phyloP scores from a whole-genome alignment of 2,888 invertebrate species.

The Lobophora halterata region DNA sequence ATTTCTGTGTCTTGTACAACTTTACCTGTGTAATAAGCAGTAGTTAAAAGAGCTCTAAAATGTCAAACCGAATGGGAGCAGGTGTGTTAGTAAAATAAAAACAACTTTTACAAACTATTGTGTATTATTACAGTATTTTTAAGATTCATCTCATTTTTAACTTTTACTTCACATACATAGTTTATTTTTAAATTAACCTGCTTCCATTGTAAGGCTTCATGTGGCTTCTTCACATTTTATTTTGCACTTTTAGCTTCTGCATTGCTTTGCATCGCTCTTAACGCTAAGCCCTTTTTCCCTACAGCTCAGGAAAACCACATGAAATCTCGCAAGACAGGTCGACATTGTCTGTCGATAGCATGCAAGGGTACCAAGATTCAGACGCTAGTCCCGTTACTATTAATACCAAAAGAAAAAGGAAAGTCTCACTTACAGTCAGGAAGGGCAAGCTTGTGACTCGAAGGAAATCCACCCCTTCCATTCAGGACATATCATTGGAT shows the following conservation, averaged over 20 bases:
- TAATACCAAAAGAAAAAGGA: slow-evolving; percentile 43
- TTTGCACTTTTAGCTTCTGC: slow-evolving; percentile 41
- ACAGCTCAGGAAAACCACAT: slow-evolving; percentile 42
- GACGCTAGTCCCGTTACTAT: slow-evolving; percentile 48
- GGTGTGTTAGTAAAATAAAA: slow-evolving; percentile 33
- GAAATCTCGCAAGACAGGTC: slow-evolving; percentile 38
- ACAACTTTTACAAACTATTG: slow-evolving; percentile 9
- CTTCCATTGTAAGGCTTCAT: slow-evolving; percentile 58
- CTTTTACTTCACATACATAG: slow-evolving; percentile 4
- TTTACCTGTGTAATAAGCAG: slow-evolving; percentile 10
- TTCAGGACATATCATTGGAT: slow-evolving; percentile 46
- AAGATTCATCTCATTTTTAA: slow-evolving; percentile 23
- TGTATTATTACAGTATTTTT: slow-evolving; percentile 29
- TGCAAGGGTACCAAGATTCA: slow-evolving; percentile 65
- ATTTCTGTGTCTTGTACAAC: neutral
- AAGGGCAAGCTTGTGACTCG: slow-evolving; percentile 37
- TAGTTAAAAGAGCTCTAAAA: slow-evolving; percentile 19
- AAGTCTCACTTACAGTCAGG: slow-evolving; percentile 31
- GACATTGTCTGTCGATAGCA: slow-evolving; percentile 51
- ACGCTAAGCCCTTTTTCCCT: slow-evolving; percentile 34
- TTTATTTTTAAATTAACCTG: slow-evolving; percentile 46
- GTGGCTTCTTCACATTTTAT: slow-evolving; percentile 27
- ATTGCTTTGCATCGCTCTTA: slow-evolving; percentile 30
- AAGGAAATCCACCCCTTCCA: slow-evolving; percentile 32
- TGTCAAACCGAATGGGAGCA: slow-evolving; percentile 34